These are phyloP conservation scores for Meriones unguiculatus DNA, from an alignment of 2,113 vertebrate species.

Conservation along the genomic window DNA sequence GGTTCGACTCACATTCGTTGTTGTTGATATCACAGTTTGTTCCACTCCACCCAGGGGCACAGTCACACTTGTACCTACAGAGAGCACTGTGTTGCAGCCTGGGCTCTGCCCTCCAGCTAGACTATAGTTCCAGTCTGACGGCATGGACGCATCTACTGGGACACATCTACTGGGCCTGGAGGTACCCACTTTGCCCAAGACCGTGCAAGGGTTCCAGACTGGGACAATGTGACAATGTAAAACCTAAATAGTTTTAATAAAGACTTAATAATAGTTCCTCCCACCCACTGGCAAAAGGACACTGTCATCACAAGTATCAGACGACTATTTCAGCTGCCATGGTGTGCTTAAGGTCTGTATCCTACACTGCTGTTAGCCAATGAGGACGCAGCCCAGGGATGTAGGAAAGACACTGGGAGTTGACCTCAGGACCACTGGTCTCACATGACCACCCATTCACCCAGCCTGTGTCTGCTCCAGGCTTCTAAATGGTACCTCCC, in stretches of 20 bases:
- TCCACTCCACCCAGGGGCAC: slow-evolving; percentile 95
- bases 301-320: fast-evolving
- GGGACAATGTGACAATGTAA: background rate
- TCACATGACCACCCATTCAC: background rate
- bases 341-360: background rate
- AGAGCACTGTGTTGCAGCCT: fast-evolving
- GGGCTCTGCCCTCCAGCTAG: background rate
- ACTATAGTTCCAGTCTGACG: fast-evolving
- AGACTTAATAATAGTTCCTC: fast-evolving
- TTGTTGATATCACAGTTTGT: slow-evolving; percentile 96
- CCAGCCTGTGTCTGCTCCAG: background rate
- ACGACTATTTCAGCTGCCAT: background rate
- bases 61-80: slow-evolving; percentile 93
- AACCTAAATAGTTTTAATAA: background rate
- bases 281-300: background rate
- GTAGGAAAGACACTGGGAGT: background rate
- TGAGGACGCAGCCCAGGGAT: background rate
- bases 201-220: fast-evolving
- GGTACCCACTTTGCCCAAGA: background rate
- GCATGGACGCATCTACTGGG: fast-evolving
- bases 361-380: background rate
- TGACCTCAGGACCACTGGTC: background rate
- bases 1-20: slow-evolving; percentile 97
- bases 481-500: background rate
- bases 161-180: background rate